Percentiles rank a stretch among this genome's conserved stretches.
Conservation (phyloP, 2,113 vertebrate genomes). For the Ctenodactylus gundi region DNA sequence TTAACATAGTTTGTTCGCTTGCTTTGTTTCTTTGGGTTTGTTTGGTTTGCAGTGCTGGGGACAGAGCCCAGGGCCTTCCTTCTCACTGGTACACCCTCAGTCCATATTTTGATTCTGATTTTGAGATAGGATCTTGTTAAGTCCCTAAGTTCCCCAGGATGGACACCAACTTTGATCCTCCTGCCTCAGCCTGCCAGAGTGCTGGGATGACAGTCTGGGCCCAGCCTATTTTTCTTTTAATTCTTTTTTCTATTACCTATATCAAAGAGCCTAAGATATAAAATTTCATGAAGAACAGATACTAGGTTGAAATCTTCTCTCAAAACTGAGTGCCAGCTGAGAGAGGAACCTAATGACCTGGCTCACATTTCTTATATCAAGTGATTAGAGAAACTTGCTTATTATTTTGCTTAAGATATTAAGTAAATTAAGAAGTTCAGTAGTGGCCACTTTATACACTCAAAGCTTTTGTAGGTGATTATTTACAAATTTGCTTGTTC, state of each 20-base stretch:
- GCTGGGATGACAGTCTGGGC: no score
- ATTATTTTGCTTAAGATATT: background rate
- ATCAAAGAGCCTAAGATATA: background rate
- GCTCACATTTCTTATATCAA: background rate
- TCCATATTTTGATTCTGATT: no score
- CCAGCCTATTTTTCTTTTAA: background rate
- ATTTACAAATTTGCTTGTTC: slow-evolving; percentile 41
- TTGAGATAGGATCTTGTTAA: no score
- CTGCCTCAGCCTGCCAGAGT: no score
- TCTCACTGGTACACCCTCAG: no score
- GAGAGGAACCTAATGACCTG: background rate
- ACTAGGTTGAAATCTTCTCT: background rate
- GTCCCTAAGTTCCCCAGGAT: no score
- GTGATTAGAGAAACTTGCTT: background rate
- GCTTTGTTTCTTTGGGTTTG: background rate
- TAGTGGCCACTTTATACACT: background rate
- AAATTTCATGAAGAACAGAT: slow-evolving; percentile 7
- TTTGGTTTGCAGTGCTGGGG: no score
- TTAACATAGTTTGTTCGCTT: no score
- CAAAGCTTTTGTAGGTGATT: slow-evolving; percentile 41
- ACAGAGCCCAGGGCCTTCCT: no score
- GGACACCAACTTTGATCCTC: no score
- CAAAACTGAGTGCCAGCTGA: background rate
- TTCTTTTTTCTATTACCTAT: background rate
- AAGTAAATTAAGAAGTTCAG: slow-evolving; percentile 31